phyloP scores from a whole-genome alignment of 2,797 vertebrate genomes.

The Syndactyla subalaris region DNA sequence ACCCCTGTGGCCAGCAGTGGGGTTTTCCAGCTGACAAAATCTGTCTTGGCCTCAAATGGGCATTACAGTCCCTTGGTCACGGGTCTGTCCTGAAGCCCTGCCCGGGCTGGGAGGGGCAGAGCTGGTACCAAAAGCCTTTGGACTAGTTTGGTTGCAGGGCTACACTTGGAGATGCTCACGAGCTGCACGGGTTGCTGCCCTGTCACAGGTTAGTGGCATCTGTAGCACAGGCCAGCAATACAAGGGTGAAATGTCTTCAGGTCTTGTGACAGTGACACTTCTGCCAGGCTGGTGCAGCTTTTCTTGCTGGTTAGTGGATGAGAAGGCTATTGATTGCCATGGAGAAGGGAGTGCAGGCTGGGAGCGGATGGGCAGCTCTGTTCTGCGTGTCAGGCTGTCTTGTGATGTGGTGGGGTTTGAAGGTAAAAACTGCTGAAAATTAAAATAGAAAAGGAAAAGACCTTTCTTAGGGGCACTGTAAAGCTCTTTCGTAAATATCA shows the following conservation, averaged over 20 bases:
- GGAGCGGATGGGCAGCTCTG: neutral
- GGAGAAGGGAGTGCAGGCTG: accelerated
- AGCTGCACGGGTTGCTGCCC: neutral
- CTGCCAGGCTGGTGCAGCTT: neutral
- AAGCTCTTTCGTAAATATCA: neutral
- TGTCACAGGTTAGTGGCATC: neutral
- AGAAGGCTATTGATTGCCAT: neutral
- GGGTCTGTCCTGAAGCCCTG: neutral
- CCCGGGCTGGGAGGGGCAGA: neutral
- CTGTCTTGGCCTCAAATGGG: neutral
- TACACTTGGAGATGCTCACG: neutral
- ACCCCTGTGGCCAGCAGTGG: neutral
- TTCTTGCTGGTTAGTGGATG: neutral
- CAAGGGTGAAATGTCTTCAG: neutral
- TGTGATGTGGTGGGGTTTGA: neutral
- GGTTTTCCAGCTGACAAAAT: neutral
- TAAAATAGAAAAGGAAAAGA: neutral
- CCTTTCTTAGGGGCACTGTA: neutral
- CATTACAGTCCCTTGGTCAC: neutral
- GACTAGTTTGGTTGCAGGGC: neutral
- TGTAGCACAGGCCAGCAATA: neutral
- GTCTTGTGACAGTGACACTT: neutral
- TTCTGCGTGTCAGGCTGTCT: neutral
- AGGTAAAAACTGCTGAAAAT: neutral
- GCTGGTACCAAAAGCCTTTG: neutral